Evolutionary conservation across 1,140 invertebrate species (phyloP), one percentile per base, ranked within the genome.

Genomic region (Philaenus spumarius): DNA sequence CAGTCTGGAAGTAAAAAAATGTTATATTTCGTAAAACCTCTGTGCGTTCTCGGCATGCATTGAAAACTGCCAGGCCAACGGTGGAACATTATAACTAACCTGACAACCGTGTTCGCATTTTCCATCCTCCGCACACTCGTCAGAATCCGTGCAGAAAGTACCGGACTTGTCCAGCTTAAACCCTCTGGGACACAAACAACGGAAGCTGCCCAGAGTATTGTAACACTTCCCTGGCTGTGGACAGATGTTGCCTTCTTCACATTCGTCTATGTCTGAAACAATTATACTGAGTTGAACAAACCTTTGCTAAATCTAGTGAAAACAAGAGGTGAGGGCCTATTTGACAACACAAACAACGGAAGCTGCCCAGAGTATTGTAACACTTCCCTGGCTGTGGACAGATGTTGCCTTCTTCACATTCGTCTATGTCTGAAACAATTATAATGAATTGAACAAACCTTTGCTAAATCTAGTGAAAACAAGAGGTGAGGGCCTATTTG

Each of bases 241-340:
- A 67, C 89, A 90, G 2, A 85, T 67, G 5, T 78, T 71, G 35
- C 82, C 73, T 46, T 86, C 82, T 24, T 73, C 71, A 66, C 89
- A 91, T 70, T 91, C 89, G 68, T 91, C 85, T 14, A 90, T 83
- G 72, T 91, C 87, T 89, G 69, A 1, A 69, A 69, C 51, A 30
- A n/a, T n/a, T n/a, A n/a, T n/a, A n/a, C n/a, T n/a, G n/a, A n/a
- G n/a, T n/a, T n/a, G n/a, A n/a, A n/a, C n/a, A n/a, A n/a, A n/a
- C n/a, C n/a, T n/a, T n/a, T n/a, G n/a, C n/a, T n/a, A n/a, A n/a
- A n/a, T n/a, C n/a, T n/a, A n/a, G n/a, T n/a, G n/a, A n/a, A n/a
- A n/a, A n/a, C n/a, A n/a, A n/a, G n/a, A n/a, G n/a, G n/a, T n/a
- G n/a, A n/a, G n/a, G n/a, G n/a, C n/a, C n/a, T n/a, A n/a, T n/a